Percentiles rank a stretch among this genome's conserved stretches.
These are phyloP conservation scores for Trachemys scripta DNA, from an alignment of 2,113 vertebrate genomes.

Conservation along the genomic window DNA sequence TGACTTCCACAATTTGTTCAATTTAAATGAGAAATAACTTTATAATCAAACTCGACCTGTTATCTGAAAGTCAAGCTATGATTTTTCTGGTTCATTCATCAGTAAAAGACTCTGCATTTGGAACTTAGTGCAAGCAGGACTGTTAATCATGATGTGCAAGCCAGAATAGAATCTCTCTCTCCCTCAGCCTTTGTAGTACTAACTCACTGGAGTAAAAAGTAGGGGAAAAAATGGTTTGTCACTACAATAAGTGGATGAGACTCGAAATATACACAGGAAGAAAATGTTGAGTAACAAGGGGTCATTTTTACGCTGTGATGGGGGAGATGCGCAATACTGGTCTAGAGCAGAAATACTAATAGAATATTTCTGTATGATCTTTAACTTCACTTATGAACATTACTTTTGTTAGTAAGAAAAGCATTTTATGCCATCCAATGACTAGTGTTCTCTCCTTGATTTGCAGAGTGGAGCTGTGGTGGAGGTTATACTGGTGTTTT, in stretches of 20 bases:
- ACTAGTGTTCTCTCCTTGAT: neutral
- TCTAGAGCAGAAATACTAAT: neutral
- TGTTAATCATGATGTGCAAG: neutral
- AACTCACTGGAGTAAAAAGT: neutral
- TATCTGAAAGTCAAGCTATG: neutral
- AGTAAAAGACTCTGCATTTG: neutral
- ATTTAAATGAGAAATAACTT: neutral
- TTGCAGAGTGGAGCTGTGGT: neutral
- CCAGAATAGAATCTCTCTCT: neutral
- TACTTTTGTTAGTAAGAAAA: neutral
- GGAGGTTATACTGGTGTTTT: neutral
- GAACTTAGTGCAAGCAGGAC: neutral
- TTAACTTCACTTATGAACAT: neutral
- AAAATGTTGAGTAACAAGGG: neutral
- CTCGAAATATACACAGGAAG: neutral
- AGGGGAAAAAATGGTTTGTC: neutral
- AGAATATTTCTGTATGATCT: neutral
- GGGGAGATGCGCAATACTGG: neutral
- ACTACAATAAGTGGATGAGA: neutral
- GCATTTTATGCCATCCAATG: neutral
- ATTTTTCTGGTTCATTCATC: neutral
- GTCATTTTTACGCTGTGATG: neutral
- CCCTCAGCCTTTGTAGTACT: rapidly evolving
- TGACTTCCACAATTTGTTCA: neutral
- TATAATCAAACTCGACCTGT: neutral